Base-by-base conservation (phyloP, 2,113 vertebrate species). In the Chamaetylas fuelleborni region DNA sequence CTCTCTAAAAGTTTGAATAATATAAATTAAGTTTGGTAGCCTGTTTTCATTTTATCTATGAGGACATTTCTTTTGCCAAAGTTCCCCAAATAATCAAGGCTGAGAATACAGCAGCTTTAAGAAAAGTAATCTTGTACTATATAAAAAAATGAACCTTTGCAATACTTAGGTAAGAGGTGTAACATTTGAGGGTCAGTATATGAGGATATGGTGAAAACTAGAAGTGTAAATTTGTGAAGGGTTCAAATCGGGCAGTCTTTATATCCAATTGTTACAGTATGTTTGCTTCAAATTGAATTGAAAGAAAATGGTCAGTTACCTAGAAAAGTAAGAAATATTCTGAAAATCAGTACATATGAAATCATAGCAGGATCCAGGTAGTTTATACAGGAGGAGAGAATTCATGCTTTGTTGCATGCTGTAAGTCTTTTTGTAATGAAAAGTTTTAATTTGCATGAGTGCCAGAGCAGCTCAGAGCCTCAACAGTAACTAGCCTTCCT, bases 401-500 rank as follows among this genome's bases (percentile, higher is more conserved):
- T 88, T 91, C 40, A n/a, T 93, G 91, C 83, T 61, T 58, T 65
- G 57, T 74, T 93, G 89, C 91, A 91, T 95, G 92, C 83, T 71
- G 9, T 56, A 74, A 94, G 43, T 56, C 12, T 40, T 88, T 29
- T 62, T 85, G 31, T 83, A 65, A 69, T 76, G 28, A 91, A 58
- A 84, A 69, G 0, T 69, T 71, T 38, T 67, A 48, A 88, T 79
- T 73, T 95, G 91, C 87, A 83, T 94, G 93, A 94, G 81, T 86
- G 79, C 42, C 85, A 92, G 92, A 86, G 85, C 87, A 94, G 87
- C 74, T 91, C 74, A 93, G 85, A 95, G 67, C 81, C 90, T 92
- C 78, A 95, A 40, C 73, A 95, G 85, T 92, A 93, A 93, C 74
- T 91, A 82, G 93, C 78, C 87, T 95, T 95, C 90, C 93, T 96